Percentiles rank a stretch among this genome's conserved stretches.
Conservation (phyloP, 2,113 vertebrate genomes). For the Dicerorhinus sumatrensis region DNA sequence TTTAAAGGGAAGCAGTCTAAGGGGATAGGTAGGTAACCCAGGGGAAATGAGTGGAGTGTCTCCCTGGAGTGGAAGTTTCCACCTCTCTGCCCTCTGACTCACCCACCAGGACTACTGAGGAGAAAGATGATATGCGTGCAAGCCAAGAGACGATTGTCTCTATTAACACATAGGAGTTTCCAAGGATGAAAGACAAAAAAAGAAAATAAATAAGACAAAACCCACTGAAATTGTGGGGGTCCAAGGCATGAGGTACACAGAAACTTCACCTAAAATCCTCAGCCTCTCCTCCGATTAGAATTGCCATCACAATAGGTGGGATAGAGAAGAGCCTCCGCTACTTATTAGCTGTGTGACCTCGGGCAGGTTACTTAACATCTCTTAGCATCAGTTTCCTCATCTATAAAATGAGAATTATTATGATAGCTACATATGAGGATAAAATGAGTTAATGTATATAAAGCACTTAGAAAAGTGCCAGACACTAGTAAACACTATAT, state of each 20-base stretch:
- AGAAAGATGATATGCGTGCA: background rate
- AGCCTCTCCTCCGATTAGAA: background rate
- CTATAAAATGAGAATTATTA: background rate
- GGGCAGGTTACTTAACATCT: background rate
- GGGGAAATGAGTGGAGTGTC: background rate
- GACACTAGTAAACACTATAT: background rate
- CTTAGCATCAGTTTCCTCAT: background rate
- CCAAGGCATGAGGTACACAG: background rate
- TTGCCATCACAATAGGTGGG: background rate
- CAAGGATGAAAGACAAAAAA: background rate
- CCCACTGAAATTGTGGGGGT: background rate
- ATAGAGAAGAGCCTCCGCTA: rapidly evolving
- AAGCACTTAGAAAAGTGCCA: background rate
- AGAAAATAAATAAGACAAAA: background rate
- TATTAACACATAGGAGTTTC: background rate
- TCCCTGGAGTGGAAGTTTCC: background rate
- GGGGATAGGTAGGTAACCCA: background rate
- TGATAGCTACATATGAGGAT: background rate
- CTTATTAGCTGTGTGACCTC: no score
- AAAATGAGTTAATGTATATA: background rate
- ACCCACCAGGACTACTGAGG: background rate
- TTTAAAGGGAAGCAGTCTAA: background rate
- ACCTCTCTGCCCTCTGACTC: background rate
- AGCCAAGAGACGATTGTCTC: background rate
- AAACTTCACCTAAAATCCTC: background rate